phyloP scores from a whole-genome alignment of 1,140 invertebrate species.

The Portunus trituberculatus region DNA sequence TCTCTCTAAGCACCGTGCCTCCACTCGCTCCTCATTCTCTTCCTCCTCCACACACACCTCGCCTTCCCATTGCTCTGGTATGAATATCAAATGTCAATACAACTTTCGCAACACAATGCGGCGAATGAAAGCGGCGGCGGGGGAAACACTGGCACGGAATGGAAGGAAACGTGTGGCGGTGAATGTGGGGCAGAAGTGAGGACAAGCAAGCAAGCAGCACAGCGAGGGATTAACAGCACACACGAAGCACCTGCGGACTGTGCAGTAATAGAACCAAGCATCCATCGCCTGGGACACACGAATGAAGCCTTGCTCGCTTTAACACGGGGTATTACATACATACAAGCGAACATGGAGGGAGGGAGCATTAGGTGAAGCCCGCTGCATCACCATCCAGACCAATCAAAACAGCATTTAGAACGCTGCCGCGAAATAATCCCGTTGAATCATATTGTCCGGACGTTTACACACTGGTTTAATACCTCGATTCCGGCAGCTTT shows the following conservation, averaged over 20 bases:
- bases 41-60: neutral
- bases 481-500: constrained; percentile 11
- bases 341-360: neutral
- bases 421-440: neutral
- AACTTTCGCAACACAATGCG: neutral
- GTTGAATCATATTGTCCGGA: constrained; percentile 21
- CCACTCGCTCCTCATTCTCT: neutral
- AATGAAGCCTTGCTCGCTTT: neutral
- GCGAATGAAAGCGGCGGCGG: neutral
- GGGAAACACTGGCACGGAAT: neutral
- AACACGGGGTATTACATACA: neutral
- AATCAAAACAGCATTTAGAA: constrained; percentile 23
- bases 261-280: neutral
- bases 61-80: neutral
- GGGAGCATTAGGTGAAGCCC: neutral
- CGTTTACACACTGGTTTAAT: constrained; percentile 22
- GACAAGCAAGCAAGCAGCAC: neutral
- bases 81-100: constrained; percentile 4
- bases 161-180: neutral
- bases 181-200: neutral
- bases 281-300: neutral
- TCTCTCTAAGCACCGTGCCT: neutral
- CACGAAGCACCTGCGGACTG: neutral
- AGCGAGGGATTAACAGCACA: neutral
- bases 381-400: constrained; percentile 17